Base-by-base conservation (phyloP, 2,888 invertebrate species). In the Drosophila subsilvestris region DNA sequence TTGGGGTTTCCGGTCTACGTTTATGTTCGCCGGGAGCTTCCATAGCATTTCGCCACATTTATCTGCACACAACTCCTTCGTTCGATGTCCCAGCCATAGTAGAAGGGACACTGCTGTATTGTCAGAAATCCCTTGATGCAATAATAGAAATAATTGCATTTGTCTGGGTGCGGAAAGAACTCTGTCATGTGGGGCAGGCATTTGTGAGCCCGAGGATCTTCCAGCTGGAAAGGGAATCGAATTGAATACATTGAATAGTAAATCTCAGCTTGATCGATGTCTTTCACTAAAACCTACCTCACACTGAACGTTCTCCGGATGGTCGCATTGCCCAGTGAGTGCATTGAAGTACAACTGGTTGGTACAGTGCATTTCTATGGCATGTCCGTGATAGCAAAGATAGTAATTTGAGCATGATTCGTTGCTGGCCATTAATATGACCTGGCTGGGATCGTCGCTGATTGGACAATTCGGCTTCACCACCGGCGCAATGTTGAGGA, bases 51-150 rank as follows among this genome's bases (percentile, higher is more conserved):
- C 65, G 88, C 90, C 62, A 88, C 83, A n/a, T 79, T 72, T 61
- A 90, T 75, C 49, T 85, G 88, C 42, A 90, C 86, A 58, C 90
- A 90, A 29, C 90, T 80, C 18, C 90, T 86, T 2, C 88, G 76
- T 47, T 90, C 90, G n/a, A 88, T 76, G 59, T 92, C 92, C 89
- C 90, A 92, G 56, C 91, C 89, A 63, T 92, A 91, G 62, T 86
- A 89, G 74, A 90, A 91, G 48, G 92, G 92, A 55, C 92, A 92
- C 66, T 92, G 92, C 54, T 92, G 92, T 29, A 92, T 63, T 9
- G 91, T 91, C 29, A 90, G 83, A 62, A 84, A 91, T 0, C 92
- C 92, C 69, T 90, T 90, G 48, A 91, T 86, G 78, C 92, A 92
- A 61, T 90, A 91, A 63, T 90, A 91, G 72, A 91, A 92, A 51